Evolutionary conservation across 2,797 vertebrate genomes (phyloP).

Genomic region (Gymnodraco acuticeps): DNA sequence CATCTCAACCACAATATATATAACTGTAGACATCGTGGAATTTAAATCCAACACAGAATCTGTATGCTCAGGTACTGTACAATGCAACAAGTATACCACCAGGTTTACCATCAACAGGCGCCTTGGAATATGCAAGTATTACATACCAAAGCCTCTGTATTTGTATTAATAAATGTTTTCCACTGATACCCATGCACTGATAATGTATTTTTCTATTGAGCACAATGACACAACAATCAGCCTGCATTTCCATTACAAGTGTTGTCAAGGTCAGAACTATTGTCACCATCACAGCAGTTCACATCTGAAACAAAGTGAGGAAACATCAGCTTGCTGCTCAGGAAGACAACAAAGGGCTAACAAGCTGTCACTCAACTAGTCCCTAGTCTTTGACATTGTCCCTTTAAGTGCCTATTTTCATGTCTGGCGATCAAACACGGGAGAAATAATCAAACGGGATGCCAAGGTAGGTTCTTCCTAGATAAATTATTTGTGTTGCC

Average conservation of each 20-base stretch:
- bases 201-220: conserved; percentile 37
- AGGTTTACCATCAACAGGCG: conserved; percentile 45
- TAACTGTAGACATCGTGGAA: conserved; percentile 11
- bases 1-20: conserved; percentile 17
- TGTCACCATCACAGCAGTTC: conserved; percentile 48
- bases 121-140: conserved; percentile 19
- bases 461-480: conserved; percentile 32
- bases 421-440: conserved; percentile 59
- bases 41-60: conserved; percentile 17
- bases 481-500: conserved; percentile 53
- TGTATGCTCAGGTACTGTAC: conserved; percentile 35
- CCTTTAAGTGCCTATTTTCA: conserved; percentile 67
- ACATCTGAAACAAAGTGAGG: conserved; percentile 49
- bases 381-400: conserved; percentile 53
- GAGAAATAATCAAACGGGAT: conserved; percentile 56
- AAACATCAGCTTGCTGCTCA: conserved; percentile 58
- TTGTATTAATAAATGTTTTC: conserved; percentile 63
- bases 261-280: conserved; percentile 55
- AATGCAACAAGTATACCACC: conserved; percentile 35
- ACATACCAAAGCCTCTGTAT: conserved; percentile 33
- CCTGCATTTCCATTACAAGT: conserved; percentile 27
- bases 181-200: conserved; percentile 35
- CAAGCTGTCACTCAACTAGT: conserved; percentile 71
- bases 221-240: conserved; percentile 28
- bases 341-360: conserved; percentile 46